phyloP scores from a whole-genome alignment of 1,140 invertebrate genomes.

The Dysdera silvatica region DNA sequence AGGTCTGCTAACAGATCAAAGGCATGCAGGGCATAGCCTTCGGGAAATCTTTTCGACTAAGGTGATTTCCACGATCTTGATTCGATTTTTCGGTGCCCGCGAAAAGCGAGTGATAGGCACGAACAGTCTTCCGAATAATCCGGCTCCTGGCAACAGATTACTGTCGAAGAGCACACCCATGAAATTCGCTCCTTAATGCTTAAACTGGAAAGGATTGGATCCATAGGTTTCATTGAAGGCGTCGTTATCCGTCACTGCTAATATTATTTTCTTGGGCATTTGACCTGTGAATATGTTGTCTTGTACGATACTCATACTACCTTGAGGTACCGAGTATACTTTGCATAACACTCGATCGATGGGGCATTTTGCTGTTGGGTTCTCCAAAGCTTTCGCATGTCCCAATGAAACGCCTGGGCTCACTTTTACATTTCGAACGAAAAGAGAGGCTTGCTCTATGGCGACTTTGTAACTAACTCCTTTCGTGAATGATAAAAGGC shows the following conservation, averaged over 20 bases:
- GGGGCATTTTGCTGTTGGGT: constrained; percentile 57
- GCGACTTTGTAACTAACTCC: no score
- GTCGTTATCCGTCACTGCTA: neutral
- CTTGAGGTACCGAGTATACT: neutral
- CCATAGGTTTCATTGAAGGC: neutral
- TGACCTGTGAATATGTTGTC: constrained; percentile 12
- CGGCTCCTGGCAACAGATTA: neutral
- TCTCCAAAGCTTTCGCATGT: constrained; percentile 90
- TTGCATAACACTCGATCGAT: neutral
- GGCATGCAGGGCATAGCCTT: neutral
- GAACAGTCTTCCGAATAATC: neutral
- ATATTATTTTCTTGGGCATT: neutral
- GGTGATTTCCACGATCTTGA: neutral
- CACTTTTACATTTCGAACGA: no score
- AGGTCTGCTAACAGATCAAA: no score
- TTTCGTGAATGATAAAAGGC: no score
- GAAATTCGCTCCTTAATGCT: neutral
- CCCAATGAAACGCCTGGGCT: constrained; percentile 84
- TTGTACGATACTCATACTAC: neutral
- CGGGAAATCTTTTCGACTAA: neutral
- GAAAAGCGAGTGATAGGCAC: constrained; percentile 1
- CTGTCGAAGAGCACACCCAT: neutral
- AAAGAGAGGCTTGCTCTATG: no score
- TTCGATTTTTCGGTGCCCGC: no score
- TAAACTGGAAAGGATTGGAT: constrained; percentile 2